These are phyloP conservation scores for Chloropsis cyanopogon DNA, from an alignment of 2,113 vertebrate species.

Conservation along the genomic window DNA sequence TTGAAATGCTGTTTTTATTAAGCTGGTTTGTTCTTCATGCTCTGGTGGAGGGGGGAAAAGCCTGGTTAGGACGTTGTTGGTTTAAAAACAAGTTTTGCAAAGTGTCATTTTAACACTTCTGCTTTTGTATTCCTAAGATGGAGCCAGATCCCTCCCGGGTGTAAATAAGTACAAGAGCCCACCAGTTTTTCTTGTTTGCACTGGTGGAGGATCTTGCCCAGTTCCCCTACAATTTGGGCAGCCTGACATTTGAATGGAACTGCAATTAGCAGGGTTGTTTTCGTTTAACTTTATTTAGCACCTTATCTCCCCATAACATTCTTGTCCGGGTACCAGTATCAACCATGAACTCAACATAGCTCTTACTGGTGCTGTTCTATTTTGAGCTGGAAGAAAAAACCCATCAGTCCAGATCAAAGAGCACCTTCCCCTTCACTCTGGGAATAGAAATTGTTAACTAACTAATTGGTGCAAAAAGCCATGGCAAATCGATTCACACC, in stretches of 20 bases:
- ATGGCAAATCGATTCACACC: background rate
- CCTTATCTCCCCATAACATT: constrained; percentile 62
- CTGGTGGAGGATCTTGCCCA: background rate
- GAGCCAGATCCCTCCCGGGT: background rate
- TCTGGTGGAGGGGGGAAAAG: background rate
- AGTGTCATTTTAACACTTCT: background rate
- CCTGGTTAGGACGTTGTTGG: fast-evolving
- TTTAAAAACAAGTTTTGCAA: background rate
- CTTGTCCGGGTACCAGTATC: constrained; percentile 42
- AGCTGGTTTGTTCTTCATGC: background rate
- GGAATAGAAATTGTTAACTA: background rate
- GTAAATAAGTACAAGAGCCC: background rate
- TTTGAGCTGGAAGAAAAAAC: background rate
- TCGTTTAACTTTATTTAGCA: constrained; percentile 66
- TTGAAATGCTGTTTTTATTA: background rate
- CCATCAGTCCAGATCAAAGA: background rate
- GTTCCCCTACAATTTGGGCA: background rate
- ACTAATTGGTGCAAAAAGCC: background rate
- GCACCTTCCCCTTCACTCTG: background rate
- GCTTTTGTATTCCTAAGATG: background rate
- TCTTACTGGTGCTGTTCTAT: constrained; percentile 37
- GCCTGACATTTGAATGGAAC: constrained; percentile 25
- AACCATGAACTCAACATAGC: constrained; percentile 44
- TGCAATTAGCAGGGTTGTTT: constrained; percentile 41
- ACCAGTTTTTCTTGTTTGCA: background rate